A percentile compares a stretch with the other conserved stretches of the same genome.
Conservation (phyloP, 1,140 invertebrate species). For the Hyphantria cunea region DNA sequence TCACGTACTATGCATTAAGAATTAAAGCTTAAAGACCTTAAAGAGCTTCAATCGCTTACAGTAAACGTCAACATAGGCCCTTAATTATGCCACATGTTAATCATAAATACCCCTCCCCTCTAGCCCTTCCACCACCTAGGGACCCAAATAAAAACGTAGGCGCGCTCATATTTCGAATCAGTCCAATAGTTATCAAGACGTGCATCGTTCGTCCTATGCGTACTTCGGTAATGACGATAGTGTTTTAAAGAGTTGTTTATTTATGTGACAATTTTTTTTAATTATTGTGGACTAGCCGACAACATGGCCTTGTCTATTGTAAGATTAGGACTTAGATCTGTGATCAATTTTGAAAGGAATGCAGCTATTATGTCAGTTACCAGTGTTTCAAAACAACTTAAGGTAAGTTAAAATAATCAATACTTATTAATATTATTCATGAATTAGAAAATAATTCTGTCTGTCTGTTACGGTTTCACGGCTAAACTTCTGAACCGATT, state of each 20-base stretch:
- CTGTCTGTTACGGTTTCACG: too few relatives aligned
- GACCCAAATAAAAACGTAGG: conserved; percentile 54
- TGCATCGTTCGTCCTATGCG: conserved; percentile 20
- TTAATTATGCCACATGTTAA: conserved; percentile 40
- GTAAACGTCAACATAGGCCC: background rate
- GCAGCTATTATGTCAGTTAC: conserved; percentile 53
- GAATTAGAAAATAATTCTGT: too few relatives aligned
- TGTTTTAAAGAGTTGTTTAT: conserved; percentile 22
- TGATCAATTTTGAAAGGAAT: conserved; percentile 62
- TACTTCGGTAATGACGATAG: conserved; percentile 14
- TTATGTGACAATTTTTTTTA: conserved; percentile 40
- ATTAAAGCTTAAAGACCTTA: too few relatives aligned
- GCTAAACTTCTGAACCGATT: too few relatives aligned
- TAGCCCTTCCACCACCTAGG: conserved; percentile 26
- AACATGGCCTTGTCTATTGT: conserved; percentile 69
- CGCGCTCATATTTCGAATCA: conserved; percentile 53
- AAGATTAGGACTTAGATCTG: conserved; percentile 60
- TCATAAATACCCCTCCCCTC: conserved; percentile 39
- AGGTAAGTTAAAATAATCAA: conserved; percentile 46
- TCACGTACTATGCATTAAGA: too few relatives aligned
- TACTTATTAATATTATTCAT: too few relatives aligned
- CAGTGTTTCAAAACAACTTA: conserved; percentile 56
- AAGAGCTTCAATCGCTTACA: too few relatives aligned
- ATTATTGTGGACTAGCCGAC: conserved; percentile 34
- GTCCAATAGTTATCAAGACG: conserved; percentile 28